Conservation (phyloP, 1,140 invertebrate genomes). For the Eulimnadia texana region DNA sequence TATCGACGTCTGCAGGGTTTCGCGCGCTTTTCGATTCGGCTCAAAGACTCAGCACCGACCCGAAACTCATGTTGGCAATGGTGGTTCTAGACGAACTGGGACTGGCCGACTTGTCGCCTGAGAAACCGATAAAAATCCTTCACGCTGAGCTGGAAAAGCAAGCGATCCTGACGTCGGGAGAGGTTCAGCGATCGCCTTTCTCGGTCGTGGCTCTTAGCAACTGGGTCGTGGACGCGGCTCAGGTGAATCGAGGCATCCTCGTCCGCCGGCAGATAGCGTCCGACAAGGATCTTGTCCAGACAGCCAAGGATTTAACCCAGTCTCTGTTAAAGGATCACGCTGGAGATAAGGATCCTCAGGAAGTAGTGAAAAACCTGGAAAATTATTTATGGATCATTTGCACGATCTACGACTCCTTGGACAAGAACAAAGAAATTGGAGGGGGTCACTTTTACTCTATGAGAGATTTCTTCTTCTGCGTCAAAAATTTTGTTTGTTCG, state of each 20-base stretch:
- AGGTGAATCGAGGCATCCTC: slow-evolving; percentile 6
- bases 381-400: background rate
- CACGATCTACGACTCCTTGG: background rate
- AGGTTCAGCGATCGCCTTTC: background rate
- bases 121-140: slow-evolving; percentile 7
- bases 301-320: background rate
- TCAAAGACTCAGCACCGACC: background rate
- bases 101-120: background rate
- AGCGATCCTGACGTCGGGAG: slow-evolving; percentile 5
- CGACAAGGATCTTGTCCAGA: background rate
- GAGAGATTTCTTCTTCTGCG: slow-evolving; percentile 10
- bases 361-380: background rate
- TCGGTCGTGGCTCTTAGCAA: slow-evolving; percentile 8
- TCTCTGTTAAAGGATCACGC: background rate
- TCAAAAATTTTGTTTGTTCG: slow-evolving; percentile 10
- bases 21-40: slow-evolving; percentile 4
- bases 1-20: background rate
- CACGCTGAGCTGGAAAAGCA: slow-evolving; percentile 1
- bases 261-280: background rate
- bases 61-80: slow-evolving; percentile 5
- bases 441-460: slow-evolving; percentile 7
- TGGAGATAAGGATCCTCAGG: background rate
- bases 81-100: slow-evolving; percentile 8
- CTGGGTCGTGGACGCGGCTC: slow-evolving; percentile 9
- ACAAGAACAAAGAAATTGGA: slow-evolving; percentile 3